A percentile compares a stretch with the other conserved stretches of the same genome.
phyloP scores from a whole-genome alignment of 2,888 invertebrate genomes.

The Aplocera efformata region DNA sequence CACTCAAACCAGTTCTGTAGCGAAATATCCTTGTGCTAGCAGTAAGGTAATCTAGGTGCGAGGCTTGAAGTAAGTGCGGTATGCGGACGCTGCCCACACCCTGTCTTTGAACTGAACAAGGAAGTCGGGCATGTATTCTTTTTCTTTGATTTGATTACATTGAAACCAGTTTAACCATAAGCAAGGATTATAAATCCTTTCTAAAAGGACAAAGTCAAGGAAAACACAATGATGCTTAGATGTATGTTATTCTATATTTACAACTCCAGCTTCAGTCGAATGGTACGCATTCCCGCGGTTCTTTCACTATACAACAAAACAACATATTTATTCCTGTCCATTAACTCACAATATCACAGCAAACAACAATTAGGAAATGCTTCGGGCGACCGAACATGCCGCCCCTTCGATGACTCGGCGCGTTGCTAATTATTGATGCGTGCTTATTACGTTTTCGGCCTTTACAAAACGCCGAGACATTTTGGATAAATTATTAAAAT shows the following conservation, averaged over 20 bases:
- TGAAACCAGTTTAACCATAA: background rate
- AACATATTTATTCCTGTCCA: constrained; percentile 65
- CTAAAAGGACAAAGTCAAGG: constrained; percentile 8
- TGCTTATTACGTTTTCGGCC: constrained; percentile 61
- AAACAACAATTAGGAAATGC: constrained; percentile 77
- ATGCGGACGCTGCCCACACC: constrained; percentile 75
- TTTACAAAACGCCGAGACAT: constrained; percentile 61
- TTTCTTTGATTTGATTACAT: constrained; percentile 23
- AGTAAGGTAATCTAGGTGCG: constrained; percentile 72
- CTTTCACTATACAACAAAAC: constrained; percentile 57
- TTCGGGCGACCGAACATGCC: constrained; percentile 50
- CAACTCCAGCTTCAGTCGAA: constrained; percentile 59
- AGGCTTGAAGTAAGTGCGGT: constrained; percentile 46
- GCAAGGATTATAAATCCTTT: background rate
- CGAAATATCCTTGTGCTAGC: constrained; percentile 67
- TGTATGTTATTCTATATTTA: constrained; percentile 64
- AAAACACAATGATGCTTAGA: constrained; percentile 23
- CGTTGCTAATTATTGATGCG: constrained; percentile 67
- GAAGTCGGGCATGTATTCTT: constrained; percentile 54
- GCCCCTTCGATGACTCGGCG: constrained; percentile 68
- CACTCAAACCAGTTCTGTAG: constrained; percentile 54
- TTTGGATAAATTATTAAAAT: constrained; percentile 58
- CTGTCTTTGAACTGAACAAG: constrained; percentile 49
- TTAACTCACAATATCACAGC: constrained; percentile 79
- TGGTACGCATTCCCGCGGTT: constrained; percentile 46